Percentiles rank a stretch among this genome's conserved stretches.
These are phyloP conservation scores for Amiota mariae DNA, from an alignment of 2,888 invertebrate species.

Conservation along the genomic window DNA sequence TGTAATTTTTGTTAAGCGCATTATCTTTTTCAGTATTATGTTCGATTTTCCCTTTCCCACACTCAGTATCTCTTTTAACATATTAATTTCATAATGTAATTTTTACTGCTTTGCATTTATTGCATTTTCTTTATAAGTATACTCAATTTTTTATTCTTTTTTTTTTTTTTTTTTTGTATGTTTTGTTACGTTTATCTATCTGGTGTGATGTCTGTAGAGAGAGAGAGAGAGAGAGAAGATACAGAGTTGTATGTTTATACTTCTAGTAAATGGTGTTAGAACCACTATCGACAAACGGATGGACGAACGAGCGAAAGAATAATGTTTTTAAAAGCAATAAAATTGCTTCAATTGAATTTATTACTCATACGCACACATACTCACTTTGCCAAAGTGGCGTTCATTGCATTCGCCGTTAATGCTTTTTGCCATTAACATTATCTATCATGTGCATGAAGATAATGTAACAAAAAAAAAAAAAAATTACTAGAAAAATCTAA, in stretches of 20 bases:
- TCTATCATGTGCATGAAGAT: background rate
- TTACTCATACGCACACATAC: conserved; percentile 4
- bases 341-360: conserved; percentile 21
- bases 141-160: too few species aligned
- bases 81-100: conserved; percentile 27
- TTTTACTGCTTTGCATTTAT: conserved; percentile 27
- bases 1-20: too few species aligned
- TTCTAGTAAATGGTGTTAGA: background rate
- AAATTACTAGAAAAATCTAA: too few species aligned
- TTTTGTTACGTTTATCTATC: too few species aligned
- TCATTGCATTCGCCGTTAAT: conserved; percentile 23
- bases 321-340: conserved; percentile 22
- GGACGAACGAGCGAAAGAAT: conserved; percentile 7
- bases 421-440: conserved; percentile 19
- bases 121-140: background rate
- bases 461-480: background rate
- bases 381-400: background rate
- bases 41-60: too few species aligned
- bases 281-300: background rate
- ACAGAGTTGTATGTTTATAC: too few species aligned
- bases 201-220: too few species aligned
- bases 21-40: too few species aligned
- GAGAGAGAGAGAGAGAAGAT: too few species aligned
- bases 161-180: too few species aligned
- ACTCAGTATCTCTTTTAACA: background rate